Conservation (phyloP, 2,888 invertebrate species). For the Marasmarcha lunaedactyla region DNA sequence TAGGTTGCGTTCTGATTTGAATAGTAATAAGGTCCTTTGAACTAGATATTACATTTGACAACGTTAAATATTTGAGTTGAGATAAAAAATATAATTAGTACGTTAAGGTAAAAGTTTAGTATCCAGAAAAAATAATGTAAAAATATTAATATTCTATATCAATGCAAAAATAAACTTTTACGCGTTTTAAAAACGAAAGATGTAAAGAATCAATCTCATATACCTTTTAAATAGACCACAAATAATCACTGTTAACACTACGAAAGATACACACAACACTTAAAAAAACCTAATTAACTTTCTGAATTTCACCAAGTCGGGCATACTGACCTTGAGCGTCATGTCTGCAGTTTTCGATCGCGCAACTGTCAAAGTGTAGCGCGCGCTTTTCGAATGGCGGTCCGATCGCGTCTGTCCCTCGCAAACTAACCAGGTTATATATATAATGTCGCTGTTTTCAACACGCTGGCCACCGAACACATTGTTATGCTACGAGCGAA, state of each 20-base stretch:
- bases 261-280: slow-evolving; percentile 2
- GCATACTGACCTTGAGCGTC: slow-evolving; percentile 56
- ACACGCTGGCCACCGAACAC: slow-evolving; percentile 41
- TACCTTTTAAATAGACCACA: too few relatives aligned
- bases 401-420: slow-evolving; percentile 42
- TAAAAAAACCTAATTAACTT: not conserved
- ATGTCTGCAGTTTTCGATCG: slow-evolving; percentile 28
- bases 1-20: too few relatives aligned
- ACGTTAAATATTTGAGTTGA: too few relatives aligned
- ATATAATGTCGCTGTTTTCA: slow-evolving; percentile 56
- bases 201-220: too few relatives aligned
- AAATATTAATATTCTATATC: too few relatives aligned
- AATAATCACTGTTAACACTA: not conserved
- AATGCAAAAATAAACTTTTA: too few relatives aligned
- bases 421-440: slow-evolving; percentile 42
- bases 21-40: too few relatives aligned
- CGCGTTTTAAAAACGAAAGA: too few relatives aligned
- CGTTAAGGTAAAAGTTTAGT: too few relatives aligned
- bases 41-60: too few relatives aligned
- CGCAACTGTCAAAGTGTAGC: slow-evolving; percentile 45
- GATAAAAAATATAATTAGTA: too few relatives aligned
- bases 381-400: slow-evolving; percentile 37
- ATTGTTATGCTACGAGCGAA: slow-evolving; percentile 51
- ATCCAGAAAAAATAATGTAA: too few relatives aligned
- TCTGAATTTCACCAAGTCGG: slow-evolving; percentile 9